Conservation (phyloP, 2,113 vertebrate species). For the Pampusana beccarii region DNA sequence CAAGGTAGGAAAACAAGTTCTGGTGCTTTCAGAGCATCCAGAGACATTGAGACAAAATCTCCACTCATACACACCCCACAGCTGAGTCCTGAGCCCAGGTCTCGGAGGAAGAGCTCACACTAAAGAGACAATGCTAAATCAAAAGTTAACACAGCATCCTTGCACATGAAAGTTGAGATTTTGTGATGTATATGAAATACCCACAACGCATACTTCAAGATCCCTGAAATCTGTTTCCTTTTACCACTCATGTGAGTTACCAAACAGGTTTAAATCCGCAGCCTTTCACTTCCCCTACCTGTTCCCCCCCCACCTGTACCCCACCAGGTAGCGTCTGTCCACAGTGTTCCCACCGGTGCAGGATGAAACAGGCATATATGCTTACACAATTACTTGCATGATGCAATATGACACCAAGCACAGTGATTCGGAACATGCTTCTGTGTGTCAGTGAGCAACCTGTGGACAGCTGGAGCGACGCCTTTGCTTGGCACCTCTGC, state of each 20-base stretch:
- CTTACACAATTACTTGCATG: not conserved
- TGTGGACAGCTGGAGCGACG: fast-evolving
- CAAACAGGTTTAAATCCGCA: not conserved
- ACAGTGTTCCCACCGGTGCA: not conserved
- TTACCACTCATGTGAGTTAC: not conserved
- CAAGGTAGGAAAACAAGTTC: not conserved
- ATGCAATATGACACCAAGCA: not conserved
- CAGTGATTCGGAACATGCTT: not conserved
- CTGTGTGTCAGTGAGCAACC: fast-evolving
- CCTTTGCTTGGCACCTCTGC: not conserved
- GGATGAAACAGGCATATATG: not conserved
- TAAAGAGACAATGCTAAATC: not conserved
- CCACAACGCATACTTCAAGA: too few species aligned
- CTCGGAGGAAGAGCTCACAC: not conserved
- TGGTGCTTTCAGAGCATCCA: not conserved
- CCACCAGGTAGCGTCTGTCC: too few species aligned
- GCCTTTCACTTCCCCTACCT: not conserved
- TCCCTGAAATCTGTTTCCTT: not conserved
- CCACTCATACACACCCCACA: fast-evolving
- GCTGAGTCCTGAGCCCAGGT: not conserved
- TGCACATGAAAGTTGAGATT: not conserved
- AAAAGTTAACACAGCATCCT: not conserved
- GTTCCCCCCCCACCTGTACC: too few species aligned
- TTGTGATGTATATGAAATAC: not conserved
- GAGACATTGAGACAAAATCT: not conserved